Percentiles rank a stretch among this genome's conserved stretches.
Evolutionary conservation across 2,888 invertebrate genomes (phyloP).

Genomic region (Galerucella calmariensis): DNA sequence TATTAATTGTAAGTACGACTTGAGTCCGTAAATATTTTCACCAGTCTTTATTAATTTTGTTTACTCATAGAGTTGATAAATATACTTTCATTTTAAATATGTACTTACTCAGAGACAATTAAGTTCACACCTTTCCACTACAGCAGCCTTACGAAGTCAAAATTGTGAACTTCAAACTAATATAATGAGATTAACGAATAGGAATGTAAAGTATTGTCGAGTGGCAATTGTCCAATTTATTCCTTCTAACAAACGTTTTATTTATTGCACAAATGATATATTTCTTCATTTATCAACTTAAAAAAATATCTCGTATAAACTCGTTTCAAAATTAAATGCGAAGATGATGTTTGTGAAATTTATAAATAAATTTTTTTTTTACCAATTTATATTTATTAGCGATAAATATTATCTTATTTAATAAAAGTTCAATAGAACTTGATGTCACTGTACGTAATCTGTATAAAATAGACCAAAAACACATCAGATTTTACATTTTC

Average conservation of each 20-base stretch:
- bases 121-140: too few species aligned
- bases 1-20: constrained; percentile 1
- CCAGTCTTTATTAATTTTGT: too few species aligned
- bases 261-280: background rate
- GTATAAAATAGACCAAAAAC: too few species aligned
- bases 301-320: background rate
- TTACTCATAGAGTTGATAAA: too few species aligned
- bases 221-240: background rate
- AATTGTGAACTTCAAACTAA: background rate
- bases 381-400: background rate
- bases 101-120: too few species aligned
- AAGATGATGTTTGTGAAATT: background rate
- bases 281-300: background rate
- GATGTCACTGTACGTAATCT: background rate
- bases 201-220: background rate
- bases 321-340: background rate
- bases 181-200: background rate
- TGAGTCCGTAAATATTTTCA: background rate
- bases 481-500: too few species aligned
- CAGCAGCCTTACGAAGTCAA: too few species aligned
- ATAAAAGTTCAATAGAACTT: background rate
- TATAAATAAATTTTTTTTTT: background rate
- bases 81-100: too few species aligned
- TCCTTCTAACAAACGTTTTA: background rate
- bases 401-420: background rate